A percentile compares a stretch with the other conserved stretches of the same genome.
Conservation (phyloP, 2,113 vertebrate genomes). For the Shinisaurus crocodilurus region DNA sequence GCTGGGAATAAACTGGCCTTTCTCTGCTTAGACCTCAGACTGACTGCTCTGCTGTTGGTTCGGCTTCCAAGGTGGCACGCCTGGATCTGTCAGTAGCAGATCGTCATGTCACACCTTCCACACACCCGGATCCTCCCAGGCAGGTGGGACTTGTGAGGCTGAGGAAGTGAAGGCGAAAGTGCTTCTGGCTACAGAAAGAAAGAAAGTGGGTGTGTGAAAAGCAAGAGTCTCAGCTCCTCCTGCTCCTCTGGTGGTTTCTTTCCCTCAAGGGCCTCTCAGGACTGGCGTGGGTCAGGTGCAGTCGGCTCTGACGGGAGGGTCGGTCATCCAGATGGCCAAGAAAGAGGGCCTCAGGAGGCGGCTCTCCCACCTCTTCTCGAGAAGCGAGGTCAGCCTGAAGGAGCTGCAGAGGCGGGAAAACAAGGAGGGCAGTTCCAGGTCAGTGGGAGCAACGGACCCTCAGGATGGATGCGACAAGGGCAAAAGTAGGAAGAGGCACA, state of each 20-base stretch:
- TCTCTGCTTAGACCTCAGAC: not conserved
- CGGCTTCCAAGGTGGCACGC: not conserved
- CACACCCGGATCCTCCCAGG: slow-evolving; percentile 30
- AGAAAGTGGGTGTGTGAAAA: not conserved
- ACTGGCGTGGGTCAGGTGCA: not conserved
- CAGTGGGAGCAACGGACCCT: not conserved
- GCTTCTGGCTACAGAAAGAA: not conserved
- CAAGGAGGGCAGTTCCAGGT: not conserved
- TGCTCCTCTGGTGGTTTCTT: no score
- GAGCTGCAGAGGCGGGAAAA: not conserved
- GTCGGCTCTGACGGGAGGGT: no score
- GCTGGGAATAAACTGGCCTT: not conserved
- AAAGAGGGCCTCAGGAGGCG: slow-evolving; percentile 32
- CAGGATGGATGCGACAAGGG: not conserved
- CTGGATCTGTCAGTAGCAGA: slow-evolving; percentile 28
- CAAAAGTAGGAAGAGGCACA: slow-evolving; percentile 18
- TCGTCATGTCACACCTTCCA: not conserved
- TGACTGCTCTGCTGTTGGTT: not conserved
- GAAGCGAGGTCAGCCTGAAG: slow-evolving; percentile 26
- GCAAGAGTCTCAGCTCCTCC: no score
- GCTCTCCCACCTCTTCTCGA: slow-evolving; percentile 34
- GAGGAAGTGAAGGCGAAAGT: not conserved
- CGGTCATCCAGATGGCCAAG: not conserved
- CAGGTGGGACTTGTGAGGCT: not conserved
- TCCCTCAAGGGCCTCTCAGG: not conserved